These are phyloP conservation scores for Drosophila cardini DNA, from an alignment of 1,140 invertebrate genomes.

Conservation along the genomic window DNA sequence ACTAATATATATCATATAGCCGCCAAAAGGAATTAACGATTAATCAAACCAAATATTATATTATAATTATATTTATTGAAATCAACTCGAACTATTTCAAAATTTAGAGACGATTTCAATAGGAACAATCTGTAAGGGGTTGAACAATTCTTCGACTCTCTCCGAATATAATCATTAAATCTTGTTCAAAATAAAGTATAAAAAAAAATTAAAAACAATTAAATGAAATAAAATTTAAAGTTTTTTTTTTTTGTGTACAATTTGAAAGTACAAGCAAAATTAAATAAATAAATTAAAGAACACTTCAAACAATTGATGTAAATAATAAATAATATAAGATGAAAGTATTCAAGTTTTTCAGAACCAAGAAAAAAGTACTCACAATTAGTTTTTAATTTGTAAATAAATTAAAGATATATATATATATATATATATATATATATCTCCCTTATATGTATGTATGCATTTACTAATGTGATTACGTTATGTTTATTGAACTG, in stretches of 20 bases:
- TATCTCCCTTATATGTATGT: conserved; percentile 39
- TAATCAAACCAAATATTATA: neutral
- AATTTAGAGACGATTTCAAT: neutral
- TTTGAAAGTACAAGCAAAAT: neutral
- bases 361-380: conserved; percentile 18
- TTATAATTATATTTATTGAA: neutral
- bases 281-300: neutral
- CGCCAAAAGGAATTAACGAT: conserved; percentile 10
- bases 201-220: neutral
- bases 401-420: no score
- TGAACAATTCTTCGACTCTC: neutral
- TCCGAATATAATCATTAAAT: neutral
- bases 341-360: conserved; percentile 8
- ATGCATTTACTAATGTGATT: conserved; percentile 51
- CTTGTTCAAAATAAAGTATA: neutral
- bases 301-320: conserved; percentile 28
- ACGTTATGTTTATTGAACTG: conserved; percentile 42
- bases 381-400: conserved; percentile 38
- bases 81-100: no score
- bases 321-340: conserved; percentile 37
- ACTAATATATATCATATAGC: conserved; percentile 15
- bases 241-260: no score
- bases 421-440: no score
- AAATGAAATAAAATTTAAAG: no score
- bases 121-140: neutral